Base-by-base conservation (phyloP, 2,888 invertebrate species). In the Cheilosia impressa region DNA sequence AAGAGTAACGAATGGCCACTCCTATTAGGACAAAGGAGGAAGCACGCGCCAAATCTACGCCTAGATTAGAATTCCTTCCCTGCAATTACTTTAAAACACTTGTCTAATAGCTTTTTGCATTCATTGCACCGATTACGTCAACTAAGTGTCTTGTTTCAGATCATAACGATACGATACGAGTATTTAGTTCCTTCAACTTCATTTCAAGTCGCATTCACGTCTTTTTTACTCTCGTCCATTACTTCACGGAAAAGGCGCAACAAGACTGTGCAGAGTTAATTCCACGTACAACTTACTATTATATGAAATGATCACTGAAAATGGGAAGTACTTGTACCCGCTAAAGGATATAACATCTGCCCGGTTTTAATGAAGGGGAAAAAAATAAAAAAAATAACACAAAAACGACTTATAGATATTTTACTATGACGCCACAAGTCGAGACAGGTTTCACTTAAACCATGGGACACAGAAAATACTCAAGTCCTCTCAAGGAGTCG, bases 311-410 rank as follows among this genome's bases (percentile, higher is more conserved):
- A 63, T 45, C 27, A 9, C 22, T 17, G 10, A 31, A 43, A 31
- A 52, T 22, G 34, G 38, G 63, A 53, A 66, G 34, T 10, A 72
- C 62, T 63, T 45, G 22, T 27, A 22, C 13, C 31, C 41, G 38
- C 10, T 65, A 63, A 65, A 78, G 78, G 72, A 72, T 47, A 27
- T 41, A 72, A 78, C 71, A 76, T 76, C 24, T 72, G 57, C 62
- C 15, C n/a, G 47, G n/a, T 72, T 77, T 62, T 77, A 78, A 78
- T 78, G 72, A 72, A 72, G 22, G 63, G 47, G 22, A 47, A 19
- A 57, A 31, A 31, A n/a, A n/a, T 4, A 62, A 45, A 1, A 31
- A 24, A 27, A 27, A 5, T 17, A 24, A 27, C 24, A 75, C 41
- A 62, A 50, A 27, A 31, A n/a, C 34, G 34, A 43, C 38, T 24